Evolutionary conservation across 2,888 invertebrate genomes (phyloP), one percentile per base, ranked within the genome.

Genomic region (Peribatodes rhomboidaria): DNA sequence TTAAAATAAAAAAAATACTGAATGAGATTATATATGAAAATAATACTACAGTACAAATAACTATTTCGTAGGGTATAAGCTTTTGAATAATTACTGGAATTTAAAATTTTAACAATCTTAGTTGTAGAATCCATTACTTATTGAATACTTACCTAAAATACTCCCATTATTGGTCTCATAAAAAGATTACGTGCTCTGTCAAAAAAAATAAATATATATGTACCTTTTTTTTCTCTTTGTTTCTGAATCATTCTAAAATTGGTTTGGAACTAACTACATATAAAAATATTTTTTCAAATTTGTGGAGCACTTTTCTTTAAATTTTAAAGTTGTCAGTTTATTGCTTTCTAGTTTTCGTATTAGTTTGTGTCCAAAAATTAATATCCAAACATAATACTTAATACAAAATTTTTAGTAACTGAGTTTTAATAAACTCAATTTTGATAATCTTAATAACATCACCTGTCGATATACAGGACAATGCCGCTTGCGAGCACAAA

Each of bases 31-130:
- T 65, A 74, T 56, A 63, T 65, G 47, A 52, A 65, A 68, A 70
- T 66, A 70, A 63, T 56, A 73, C 67, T 67, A 81, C 78, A 84
- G 82, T 84, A 84, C 83, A 85, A 85, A 68, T 67, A 71, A 75
- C 68, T 71, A 74, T 69, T 74, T 76, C 60, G 69, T 82, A 83
- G 77, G 61, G 63, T 67, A 66, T 83, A 80, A 81, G 79, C 71
- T 81, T 72, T 69, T 50, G 47, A 31, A 55, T 53, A 53, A 56
- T 46, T 39, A 57, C 42, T 20, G 49, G 18, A 62, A 52, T 14
- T 52, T 35, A 14, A 22, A 39, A 49, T 31, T 20, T 50, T 20
- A 20, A 50, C 7, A 0, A 20, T 35, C 20, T 35, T 35, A 20
- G 18, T 50, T 31, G 4, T 33, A 49, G 2, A 46, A n/a, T 22